Evolutionary conservation across 2,113 vertebrate species (phyloP).

Genomic region (Cnemophilus loriae): DNA sequence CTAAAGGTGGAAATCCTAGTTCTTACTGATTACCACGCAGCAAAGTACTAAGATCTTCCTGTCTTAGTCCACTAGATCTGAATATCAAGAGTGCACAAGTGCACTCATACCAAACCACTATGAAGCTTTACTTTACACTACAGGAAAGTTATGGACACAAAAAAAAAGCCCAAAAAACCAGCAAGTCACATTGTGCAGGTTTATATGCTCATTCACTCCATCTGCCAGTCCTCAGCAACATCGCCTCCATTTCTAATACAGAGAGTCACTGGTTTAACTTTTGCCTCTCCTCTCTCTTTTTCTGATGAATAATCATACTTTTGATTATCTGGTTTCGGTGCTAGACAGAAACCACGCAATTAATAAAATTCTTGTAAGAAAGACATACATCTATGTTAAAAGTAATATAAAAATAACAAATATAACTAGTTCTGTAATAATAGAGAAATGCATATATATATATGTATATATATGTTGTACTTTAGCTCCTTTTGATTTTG

Average conservation of each 20-base stretch:
- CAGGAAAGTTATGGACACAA: not conserved
- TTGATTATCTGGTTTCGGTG: not conserved
- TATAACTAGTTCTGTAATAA: not conserved
- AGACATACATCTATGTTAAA: not conserved
- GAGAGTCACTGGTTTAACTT: not conserved
- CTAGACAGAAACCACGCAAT: not conserved
- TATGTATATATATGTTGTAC: not conserved
- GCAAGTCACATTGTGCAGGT: not conserved
- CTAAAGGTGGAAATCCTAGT: not conserved
- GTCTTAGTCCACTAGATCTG: not conserved
- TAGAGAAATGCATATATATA: not conserved
- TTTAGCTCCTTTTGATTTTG: not conserved
- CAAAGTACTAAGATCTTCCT: not conserved
- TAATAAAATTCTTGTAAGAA: not conserved
- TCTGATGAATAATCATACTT: not conserved
- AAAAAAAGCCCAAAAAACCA: too few species aligned
- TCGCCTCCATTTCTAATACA: not conserved
- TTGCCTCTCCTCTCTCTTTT: not conserved
- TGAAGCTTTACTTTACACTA: not conserved
- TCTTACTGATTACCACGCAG: not conserved
- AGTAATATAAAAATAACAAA: not conserved
- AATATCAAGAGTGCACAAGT: not conserved
- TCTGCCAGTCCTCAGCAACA: not conserved
- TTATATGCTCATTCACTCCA: not conserved
- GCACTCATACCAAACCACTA: accelerated